phyloP scores from a whole-genome alignment of 2,113 vertebrate species.

The Lepus timidus region DNA sequence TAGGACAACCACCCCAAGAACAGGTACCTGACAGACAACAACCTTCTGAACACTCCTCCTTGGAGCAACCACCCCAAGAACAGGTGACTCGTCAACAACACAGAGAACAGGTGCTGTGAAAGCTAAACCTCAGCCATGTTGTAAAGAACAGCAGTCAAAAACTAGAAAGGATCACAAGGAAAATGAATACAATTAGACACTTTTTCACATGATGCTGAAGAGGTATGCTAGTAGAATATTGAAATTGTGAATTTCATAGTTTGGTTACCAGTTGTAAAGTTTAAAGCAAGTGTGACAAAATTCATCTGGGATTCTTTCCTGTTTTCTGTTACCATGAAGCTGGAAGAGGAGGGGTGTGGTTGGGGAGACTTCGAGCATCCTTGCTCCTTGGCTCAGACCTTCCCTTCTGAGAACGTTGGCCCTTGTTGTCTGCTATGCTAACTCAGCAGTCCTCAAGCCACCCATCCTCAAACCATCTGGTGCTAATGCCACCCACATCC shows the following conservation, averaged over 20 bases:
- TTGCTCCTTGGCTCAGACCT: accelerated
- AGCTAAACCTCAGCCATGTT: background rate
- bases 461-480: too few relatives aligned
- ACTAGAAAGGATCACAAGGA: background rate
- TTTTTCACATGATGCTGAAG: background rate
- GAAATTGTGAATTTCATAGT: slow-evolving; percentile 13
- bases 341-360: background rate
- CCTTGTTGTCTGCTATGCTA: too few relatives aligned
- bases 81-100: background rate
- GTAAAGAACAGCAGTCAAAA: background rate
- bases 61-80: background rate
- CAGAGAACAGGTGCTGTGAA: background rate
- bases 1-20: background rate
- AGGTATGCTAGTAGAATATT: slow-evolving; percentile 6
- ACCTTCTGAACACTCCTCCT: accelerated
- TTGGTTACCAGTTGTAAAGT: background rate
- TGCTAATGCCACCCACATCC: too few relatives aligned
- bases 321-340: too few relatives aligned
- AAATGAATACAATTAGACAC: background rate
- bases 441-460: background rate
- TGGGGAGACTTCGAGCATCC: background rate
- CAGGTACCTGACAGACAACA: background rate
- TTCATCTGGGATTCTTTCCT: background rate
- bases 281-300: background rate
- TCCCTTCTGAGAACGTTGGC: background rate